These are phyloP conservation scores for Ictidomys tridecemlineatus DNA, from an alignment of 2,113 vertebrate species.

Conservation along the genomic window DNA sequence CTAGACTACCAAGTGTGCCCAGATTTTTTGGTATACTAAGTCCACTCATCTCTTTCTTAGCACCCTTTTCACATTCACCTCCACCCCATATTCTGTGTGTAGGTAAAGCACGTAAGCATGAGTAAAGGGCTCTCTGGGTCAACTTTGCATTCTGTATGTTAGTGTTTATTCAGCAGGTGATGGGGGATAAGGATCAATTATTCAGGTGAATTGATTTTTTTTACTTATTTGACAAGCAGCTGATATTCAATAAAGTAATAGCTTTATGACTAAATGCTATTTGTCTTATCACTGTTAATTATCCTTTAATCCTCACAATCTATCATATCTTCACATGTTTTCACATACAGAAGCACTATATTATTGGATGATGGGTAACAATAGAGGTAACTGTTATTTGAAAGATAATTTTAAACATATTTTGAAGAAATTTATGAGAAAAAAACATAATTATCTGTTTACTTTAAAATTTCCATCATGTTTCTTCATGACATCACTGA, in stretches of 20 bases:
- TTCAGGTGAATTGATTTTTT: background rate
- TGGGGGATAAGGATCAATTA: background rate
- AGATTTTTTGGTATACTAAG: background rate
- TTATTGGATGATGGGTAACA: background rate
- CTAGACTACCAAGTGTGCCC: too few relatives aligned
- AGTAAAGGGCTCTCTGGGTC: background rate
- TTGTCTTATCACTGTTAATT: background rate
- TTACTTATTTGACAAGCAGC: background rate
- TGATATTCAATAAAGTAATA: constrained; percentile 8
- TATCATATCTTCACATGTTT: background rate
- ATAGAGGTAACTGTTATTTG: background rate
- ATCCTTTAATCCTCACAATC: background rate
- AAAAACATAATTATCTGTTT: background rate
- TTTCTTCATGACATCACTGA: background rate
- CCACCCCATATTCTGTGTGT: background rate
- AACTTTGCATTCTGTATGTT: background rate
- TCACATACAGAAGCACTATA: background rate
- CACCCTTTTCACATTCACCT: background rate
- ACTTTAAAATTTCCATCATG: background rate
- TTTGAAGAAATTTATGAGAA: background rate
- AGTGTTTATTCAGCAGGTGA: background rate
- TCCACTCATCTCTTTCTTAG: background rate
- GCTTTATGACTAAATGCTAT: background rate
- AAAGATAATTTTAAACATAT: background rate
- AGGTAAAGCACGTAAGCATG: background rate